Percentiles rank a stretch among this genome's conserved stretches.
These are phyloP conservation scores for Acronicta aceris DNA, from an alignment of 2,888 invertebrate genomes.

Conservation along the genomic window DNA sequence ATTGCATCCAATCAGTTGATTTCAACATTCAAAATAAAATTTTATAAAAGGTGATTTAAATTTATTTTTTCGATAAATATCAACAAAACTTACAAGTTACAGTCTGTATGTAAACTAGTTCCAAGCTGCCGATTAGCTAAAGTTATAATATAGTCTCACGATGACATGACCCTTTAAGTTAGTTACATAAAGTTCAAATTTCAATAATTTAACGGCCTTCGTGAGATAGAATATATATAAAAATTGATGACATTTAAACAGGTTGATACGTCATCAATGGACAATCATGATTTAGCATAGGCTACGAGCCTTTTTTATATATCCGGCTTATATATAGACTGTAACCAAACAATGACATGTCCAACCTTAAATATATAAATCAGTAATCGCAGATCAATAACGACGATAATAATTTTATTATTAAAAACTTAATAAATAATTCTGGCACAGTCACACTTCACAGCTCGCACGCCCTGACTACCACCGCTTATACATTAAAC, in stretches of 20 bases:
- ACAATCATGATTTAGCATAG: background rate
- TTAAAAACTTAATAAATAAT: conserved; percentile 69
- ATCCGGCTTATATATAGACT: conserved; percentile 23
- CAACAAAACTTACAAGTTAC: conserved; percentile 27
- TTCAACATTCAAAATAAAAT: conserved; percentile 39
- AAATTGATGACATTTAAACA: conserved; percentile 15
- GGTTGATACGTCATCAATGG: too few relatives aligned
- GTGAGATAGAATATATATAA: too few relatives aligned
- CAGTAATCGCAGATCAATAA: conserved; percentile 78
- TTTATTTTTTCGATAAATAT: conserved; percentile 31
- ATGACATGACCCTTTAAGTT: too few relatives aligned
- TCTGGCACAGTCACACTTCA: conserved; percentile 81
- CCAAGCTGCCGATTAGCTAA: conserved; percentile 34
- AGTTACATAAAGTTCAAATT: too few relatives aligned
- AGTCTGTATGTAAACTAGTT: conserved; percentile 12
- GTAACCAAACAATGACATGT: conserved; percentile 40
- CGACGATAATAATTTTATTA: conserved; percentile 65
- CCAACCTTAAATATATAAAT: conserved; percentile 51
- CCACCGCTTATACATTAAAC: conserved; percentile 67
- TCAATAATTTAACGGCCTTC: too few relatives aligned
- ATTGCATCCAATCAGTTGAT: conserved; percentile 40
- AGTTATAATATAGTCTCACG: background rate
- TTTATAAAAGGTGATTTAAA: conserved; percentile 37
- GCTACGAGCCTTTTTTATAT: background rate
- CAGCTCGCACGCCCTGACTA: conserved; percentile 61